A percentile compares a stretch with the other conserved stretches of the same genome.
phyloP scores from a whole-genome alignment of 1,140 invertebrate genomes.

The Drosophila tropicalis region DNA sequence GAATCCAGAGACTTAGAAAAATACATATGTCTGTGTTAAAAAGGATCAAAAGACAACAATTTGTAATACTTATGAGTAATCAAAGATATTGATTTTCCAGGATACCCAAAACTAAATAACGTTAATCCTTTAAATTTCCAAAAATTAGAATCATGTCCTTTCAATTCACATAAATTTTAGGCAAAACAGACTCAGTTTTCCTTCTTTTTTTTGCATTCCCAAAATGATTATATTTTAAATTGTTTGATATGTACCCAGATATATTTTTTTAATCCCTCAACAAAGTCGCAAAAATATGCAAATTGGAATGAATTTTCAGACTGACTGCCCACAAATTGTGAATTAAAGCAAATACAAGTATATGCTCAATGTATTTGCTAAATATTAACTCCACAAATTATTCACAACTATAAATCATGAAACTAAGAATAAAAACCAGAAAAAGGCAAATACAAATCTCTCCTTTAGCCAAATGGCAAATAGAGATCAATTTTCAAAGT shows the following conservation, averaged over 20 bases:
- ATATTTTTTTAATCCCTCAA: too few species aligned
- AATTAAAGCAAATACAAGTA: slow-evolving; percentile 12
- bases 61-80: too few species aligned
- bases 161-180: too few species aligned
- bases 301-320: slow-evolving; percentile 5
- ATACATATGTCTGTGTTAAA: too few species aligned
- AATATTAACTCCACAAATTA: slow-evolving; percentile 48
- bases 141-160: too few species aligned
- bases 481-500: slow-evolving; percentile 21
- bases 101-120: too few species aligned
- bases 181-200: too few species aligned
- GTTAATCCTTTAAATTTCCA: too few species aligned
- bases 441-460: slow-evolving; percentile 11
- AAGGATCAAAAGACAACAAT: too few species aligned
- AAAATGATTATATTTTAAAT: background rate
- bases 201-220: background rate
- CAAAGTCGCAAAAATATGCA: slow-evolving; percentile 14
- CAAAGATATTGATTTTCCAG: too few species aligned
- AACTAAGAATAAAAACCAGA: slow-evolving; percentile 25
- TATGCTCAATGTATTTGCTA: slow-evolving; percentile 28
- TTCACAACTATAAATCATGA: slow-evolving; percentile 33
- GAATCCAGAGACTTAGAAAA: too few species aligned
- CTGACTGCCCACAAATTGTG: slow-evolving; percentile 10
- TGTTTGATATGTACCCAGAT: too few species aligned
- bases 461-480: slow-evolving; percentile 20